phyloP scores from a whole-genome alignment of 2,113 vertebrate genomes.

The Microtus pennsylvanicus region DNA sequence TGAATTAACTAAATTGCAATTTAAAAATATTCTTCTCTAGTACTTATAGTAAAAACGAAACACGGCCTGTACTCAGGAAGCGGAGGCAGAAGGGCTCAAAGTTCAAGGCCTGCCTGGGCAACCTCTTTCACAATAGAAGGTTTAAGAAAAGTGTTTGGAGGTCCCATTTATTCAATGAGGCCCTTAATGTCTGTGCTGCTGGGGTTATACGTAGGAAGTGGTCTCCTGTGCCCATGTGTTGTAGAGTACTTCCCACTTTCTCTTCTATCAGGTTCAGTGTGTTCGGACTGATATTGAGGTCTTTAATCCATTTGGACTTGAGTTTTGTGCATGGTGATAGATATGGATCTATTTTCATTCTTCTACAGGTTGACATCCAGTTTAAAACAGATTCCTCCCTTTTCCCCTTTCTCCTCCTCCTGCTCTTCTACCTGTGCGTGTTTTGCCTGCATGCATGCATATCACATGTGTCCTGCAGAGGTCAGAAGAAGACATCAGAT shows the following conservation, averaged over 20 bases:
- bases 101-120: background rate
- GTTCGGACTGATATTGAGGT: too few species aligned
- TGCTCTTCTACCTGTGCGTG: background rate
- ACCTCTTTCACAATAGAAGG: background rate
- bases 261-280: too few species aligned
- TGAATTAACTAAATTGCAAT: background rate
- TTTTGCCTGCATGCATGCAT: background rate
- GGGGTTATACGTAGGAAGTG: too few species aligned
- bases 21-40: background rate
- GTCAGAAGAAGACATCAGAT: background rate
- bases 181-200: too few species aligned
- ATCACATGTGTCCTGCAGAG: background rate
- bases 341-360: too few species aligned
- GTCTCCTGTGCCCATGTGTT: too few species aligned
- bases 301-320: too few species aligned
- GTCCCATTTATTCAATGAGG: too few species aligned
- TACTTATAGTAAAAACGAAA: background rate
- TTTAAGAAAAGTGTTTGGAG: background rate
- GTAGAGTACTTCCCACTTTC: too few species aligned
- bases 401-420: background rate
- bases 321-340: too few species aligned
- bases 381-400: background rate
- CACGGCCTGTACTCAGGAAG: background rate
- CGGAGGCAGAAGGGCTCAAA: background rate
- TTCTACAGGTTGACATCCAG: too few species aligned